A percentile compares a stretch with the other conserved stretches of the same genome.
Conservation (phyloP, 2,113 vertebrate genomes). For the Thermophis baileyi region DNA sequence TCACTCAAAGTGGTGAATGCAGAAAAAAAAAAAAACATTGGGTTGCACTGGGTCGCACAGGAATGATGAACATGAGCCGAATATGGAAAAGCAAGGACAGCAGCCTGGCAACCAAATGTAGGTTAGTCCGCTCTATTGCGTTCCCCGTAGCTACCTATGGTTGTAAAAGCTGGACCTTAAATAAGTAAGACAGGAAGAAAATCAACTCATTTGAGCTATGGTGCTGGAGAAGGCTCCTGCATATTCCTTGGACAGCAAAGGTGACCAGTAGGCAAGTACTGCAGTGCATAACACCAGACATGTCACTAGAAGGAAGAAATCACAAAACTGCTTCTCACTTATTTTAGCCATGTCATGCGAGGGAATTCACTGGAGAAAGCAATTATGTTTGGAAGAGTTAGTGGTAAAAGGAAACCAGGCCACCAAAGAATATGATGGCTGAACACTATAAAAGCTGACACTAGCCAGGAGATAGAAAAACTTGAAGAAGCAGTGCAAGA, state of each 20-base stretch:
- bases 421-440: too few species aligned
- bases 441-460: too few species aligned
- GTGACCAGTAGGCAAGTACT: not conserved
- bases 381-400: too few species aligned
- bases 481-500: too few species aligned
- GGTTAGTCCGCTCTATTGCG: not conserved
- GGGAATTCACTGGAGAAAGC: too few species aligned
- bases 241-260: not conserved
- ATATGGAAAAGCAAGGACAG: not conserved
- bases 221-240: not conserved
- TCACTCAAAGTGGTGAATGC: not conserved
- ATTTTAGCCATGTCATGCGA: too few species aligned
- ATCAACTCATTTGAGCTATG: not conserved
- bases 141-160: not conserved
- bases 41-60: not conserved
- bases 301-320: not conserved
- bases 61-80: not conserved
- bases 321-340: not conserved
- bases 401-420: too few species aligned
- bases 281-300: not conserved
- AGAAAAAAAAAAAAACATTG: not conserved
- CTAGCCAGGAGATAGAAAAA: too few species aligned
- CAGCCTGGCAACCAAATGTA: not conserved
- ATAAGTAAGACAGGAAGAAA: not conserved
- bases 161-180: not conserved